phyloP scores from a whole-genome alignment of 2,888 invertebrate genomes.

The Chrysomela aeneicollis region DNA sequence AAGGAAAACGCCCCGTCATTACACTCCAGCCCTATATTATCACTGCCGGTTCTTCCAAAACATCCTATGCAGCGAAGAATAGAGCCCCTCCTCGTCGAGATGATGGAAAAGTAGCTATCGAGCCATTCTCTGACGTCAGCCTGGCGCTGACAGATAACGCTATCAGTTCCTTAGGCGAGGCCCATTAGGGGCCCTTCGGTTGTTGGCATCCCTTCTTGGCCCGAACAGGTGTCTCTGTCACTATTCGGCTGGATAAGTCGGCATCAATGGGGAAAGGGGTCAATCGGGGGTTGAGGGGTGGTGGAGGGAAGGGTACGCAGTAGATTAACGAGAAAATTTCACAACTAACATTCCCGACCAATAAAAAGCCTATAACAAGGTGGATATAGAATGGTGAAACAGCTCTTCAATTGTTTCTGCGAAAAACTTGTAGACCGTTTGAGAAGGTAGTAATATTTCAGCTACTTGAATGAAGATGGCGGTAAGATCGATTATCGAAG shows the following conservation, averaged over 20 bases:
- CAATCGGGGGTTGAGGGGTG: no score
- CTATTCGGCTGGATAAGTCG: constrained; percentile 44
- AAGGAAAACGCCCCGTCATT: neutral
- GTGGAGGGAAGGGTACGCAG: neutral
- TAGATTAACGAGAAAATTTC: neutral
- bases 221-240: constrained; percentile 59
- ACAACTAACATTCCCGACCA: no score
- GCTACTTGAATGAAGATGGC: no score
- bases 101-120: constrained; percentile 42
- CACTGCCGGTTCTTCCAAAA: neutral
- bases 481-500: no score
- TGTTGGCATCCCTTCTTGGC: constrained; percentile 53
- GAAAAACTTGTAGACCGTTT: no score
- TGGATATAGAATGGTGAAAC: no score
- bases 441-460: no score
- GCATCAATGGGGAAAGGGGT: constrained; percentile 46
- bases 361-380: no score
- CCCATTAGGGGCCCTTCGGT: constrained; percentile 57
- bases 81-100: constrained; percentile 15
- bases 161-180: constrained; percentile 54
- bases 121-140: constrained; percentile 49
- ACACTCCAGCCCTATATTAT: neutral
- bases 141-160: constrained; percentile 60
- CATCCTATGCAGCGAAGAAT: neutral
- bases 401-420: no score